phyloP scores from a whole-genome alignment of 2,888 invertebrate genomes.

The Ommatoiulus sabulosus region DNA sequence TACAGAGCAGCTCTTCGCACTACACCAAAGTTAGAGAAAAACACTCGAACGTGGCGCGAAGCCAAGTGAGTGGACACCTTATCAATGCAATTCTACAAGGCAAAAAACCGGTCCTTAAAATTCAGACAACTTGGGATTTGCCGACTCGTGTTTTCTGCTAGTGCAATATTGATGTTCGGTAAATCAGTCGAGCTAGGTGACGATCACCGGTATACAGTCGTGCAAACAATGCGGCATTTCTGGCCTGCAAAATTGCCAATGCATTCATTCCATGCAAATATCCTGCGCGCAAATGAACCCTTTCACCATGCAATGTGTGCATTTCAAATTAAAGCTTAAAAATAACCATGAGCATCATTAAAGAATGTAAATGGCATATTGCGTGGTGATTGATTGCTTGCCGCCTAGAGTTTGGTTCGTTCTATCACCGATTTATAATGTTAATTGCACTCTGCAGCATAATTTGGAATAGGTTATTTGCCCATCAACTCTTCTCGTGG shows the following conservation, averaged over 20 bases:
- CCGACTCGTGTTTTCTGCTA: background rate
- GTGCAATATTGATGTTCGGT: too few species aligned
- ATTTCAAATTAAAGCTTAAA: background rate
- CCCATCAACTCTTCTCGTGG: background rate
- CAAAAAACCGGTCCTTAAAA: background rate
- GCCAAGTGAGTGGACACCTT: background rate
- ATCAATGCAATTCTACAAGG: background rate
- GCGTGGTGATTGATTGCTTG: background rate
- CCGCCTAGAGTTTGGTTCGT: background rate
- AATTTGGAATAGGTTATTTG: background rate
- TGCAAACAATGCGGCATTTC: background rate
- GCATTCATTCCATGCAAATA: background rate
- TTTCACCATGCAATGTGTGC: background rate
- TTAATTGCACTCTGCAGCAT: background rate
- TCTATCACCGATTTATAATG: background rate
- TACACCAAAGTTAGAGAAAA: slow-evolving; percentile 6
- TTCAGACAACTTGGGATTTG: background rate
- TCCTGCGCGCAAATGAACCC: background rate
- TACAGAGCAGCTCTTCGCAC: slow-evolving; percentile 7
- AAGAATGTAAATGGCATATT: background rate
- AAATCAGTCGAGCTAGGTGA: too few species aligned
- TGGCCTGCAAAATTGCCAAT: too few species aligned
- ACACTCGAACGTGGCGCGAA: background rate
- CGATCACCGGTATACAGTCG: too few species aligned
- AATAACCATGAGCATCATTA: background rate